Evolutionary conservation across 53 echinoderm and acorn worm genomes (phyloP).

Genomic region (Paelopatides confundens): DNA sequence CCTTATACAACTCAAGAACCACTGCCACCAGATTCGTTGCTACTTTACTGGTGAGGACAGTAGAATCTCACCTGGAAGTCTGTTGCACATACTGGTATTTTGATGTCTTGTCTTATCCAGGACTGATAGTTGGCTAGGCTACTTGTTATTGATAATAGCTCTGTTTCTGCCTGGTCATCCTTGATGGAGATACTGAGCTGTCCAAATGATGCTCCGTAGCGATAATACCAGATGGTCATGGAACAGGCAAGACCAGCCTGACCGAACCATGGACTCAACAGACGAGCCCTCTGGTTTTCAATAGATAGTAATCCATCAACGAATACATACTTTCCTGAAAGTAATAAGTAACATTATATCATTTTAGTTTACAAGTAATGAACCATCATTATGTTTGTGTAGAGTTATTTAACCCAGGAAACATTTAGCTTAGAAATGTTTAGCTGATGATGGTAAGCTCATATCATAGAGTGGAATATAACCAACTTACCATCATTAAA

Average conservation of each 20-base stretch:
- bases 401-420: too few relatives aligned
- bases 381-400: too few relatives aligned
- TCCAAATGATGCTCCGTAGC: constrained; percentile 72
- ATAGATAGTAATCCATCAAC: constrained; percentile 46
- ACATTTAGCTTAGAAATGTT: too few relatives aligned
- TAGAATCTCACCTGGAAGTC: constrained; percentile 87
- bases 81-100: constrained; percentile 67
- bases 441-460: neutral
- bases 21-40: too few relatives aligned
- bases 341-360: neutral
- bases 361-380: neutral
- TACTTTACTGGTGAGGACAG: too few relatives aligned
- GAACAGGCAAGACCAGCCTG: constrained; percentile 50
- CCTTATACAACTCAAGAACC: too few relatives aligned
- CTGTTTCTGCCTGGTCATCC: constrained; percentile 23
- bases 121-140: constrained; percentile 55
- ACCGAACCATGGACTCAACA: constrained; percentile 47
- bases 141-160: constrained; percentile 27
- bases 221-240: constrained; percentile 83
- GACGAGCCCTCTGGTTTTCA: constrained; percentile 51
- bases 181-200: constrained; percentile 35
- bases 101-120: constrained; percentile 74
- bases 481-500: too few relatives aligned
- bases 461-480: too few relatives aligned
- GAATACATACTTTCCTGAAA: constrained; percentile 61